Evolutionary conservation across 1,140 invertebrate species (phyloP), one percentile per base, ranked within the genome.

Genomic region (Drosophila ercepeae): DNA sequence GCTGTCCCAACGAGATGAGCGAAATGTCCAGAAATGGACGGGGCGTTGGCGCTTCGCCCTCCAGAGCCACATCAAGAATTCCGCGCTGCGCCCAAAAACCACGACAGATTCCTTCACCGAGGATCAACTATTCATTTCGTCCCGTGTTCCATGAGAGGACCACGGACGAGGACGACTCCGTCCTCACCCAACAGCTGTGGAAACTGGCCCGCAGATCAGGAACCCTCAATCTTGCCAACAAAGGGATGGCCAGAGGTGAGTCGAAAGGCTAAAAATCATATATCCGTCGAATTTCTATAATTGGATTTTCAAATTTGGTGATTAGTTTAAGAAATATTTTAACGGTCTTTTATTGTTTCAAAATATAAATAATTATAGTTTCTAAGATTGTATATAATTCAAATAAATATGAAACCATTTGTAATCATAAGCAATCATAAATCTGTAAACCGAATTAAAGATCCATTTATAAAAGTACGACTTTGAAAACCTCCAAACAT

Each of bases 201-300:
- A 95, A 97, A 91, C 93, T 94, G 69, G 96, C 96, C 3, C 93
- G 96, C 77, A 94, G 94, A 84, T 95, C 94, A 53, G 97, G 97
- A 16, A 93, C 94, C 63, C 92, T 98, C 13, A 96, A 96, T 92
- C 92, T 98, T 57, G 94, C 95, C 29, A 94, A 94, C 61, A 94
- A 94, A 90, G 95, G 94, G 57, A 92, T 97, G 53, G 92, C 93
- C 21, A 92, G 93, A 92, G 95, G 97, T 97, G 92, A 92, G 92
- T 86, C 5, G 0, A 3, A 0, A 13, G 42, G 16, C 4, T n/a
- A 3, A 48, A 39, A 21, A 4, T n/a, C 18, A 18, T 1, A 6
- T 4, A 34, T 14, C 13, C 13, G 58, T 36, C 16, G 39, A 5
- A 19, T 0, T 25, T 44, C 23, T 19, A 14, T 32, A 44, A 44